Evolutionary conservation across 2,888 invertebrate genomes (phyloP).

Genomic region (Polydesmus complanatus): DNA sequence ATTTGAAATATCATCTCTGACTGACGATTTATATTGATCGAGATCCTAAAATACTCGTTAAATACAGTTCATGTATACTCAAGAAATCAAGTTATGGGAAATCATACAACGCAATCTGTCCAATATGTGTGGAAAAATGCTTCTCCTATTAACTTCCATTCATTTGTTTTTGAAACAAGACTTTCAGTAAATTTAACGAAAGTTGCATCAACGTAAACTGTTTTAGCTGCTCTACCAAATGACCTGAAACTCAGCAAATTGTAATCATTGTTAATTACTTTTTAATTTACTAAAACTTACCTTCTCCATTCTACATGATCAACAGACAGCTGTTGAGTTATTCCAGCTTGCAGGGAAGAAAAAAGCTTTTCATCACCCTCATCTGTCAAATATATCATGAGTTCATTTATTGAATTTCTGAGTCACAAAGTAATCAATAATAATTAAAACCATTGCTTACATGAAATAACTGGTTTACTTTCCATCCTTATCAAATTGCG

Average conservation of each 20-base stretch:
- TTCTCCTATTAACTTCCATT: slow-evolving; percentile 63
- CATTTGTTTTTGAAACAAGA: slow-evolving; percentile 51
- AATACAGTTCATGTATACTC: background rate
- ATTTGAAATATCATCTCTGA: slow-evolving; percentile 75
- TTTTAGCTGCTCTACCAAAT: slow-evolving; percentile 69
- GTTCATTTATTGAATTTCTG: background rate
- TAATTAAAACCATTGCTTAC: slow-evolving; percentile 2
- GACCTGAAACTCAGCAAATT: slow-evolving; percentile 38
- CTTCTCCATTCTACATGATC: slow-evolving; percentile 86
- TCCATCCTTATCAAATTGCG: slow-evolving; percentile 9
- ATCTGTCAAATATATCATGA: slow-evolving; percentile 39
- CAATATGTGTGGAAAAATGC: slow-evolving; percentile 89
- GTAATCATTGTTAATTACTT: background rate
- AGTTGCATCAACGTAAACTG: slow-evolving; percentile 65
- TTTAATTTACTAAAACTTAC: slow-evolving; percentile 20
- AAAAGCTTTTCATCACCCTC: slow-evolving; percentile 75
- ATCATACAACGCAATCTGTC: slow-evolving; percentile 85
- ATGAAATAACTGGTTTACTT: slow-evolving; percentile 13
- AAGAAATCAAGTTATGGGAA: no score
- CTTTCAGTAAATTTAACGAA: slow-evolving; percentile 36
- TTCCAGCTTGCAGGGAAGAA: slow-evolving; percentile 60
- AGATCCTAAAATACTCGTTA: slow-evolving; percentile 55
- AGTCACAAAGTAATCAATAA: background rate
- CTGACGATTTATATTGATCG: slow-evolving; percentile 71
- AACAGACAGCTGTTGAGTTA: slow-evolving; percentile 64